A percentile compares a stretch with the other conserved stretches of the same genome.
These are phyloP conservation scores for Melipona bicolor DNA, from an alignment of 2,888 invertebrate species.

Conservation along the genomic window DNA sequence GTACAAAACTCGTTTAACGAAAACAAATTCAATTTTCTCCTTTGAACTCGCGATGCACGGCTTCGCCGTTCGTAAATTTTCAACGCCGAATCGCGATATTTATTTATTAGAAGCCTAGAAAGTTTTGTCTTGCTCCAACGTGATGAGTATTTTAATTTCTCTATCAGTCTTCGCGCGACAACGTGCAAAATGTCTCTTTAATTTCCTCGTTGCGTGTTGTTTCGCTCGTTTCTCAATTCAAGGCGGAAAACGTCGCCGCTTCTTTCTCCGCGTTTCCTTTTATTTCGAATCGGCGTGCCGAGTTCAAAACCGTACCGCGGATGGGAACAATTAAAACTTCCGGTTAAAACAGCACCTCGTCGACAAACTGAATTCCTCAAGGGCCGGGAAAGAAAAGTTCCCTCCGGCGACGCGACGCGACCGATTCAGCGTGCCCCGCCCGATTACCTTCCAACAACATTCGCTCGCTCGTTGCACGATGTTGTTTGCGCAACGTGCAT, in stretches of 20 bases:
- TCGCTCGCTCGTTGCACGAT: slow-evolving; percentile 32
- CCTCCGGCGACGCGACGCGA: slow-evolving; percentile 55
- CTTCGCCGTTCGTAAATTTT: no score
- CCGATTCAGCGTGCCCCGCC: slow-evolving; percentile 60
- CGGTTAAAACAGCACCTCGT: slow-evolving; percentile 68
- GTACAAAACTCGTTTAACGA: neutral
- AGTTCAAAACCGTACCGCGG: slow-evolving; percentile 61
- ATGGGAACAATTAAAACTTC: slow-evolving; percentile 73
- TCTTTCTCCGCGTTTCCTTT: slow-evolving; percentile 54
- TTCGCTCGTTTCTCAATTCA: slow-evolving; percentile 38
- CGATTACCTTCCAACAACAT: slow-evolving; percentile 37
- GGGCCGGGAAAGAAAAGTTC: slow-evolving; percentile 59
- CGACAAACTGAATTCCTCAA: slow-evolving; percentile 68
- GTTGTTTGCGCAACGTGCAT: neutral
- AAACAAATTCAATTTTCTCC: neutral
- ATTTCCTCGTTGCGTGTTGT: neutral
- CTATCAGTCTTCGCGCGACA: no score
- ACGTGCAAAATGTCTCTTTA: no score
- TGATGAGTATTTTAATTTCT: no score
- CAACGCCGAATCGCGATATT: no score
- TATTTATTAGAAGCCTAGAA: no score
- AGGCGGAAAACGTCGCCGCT: slow-evolving; percentile 48
- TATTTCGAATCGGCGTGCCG: slow-evolving; percentile 62
- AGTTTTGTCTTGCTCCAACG: no score
- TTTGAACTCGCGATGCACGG: no score